phyloP scores from a whole-genome alignment of 2,113 vertebrate genomes.

The Oncorhynchus keta region DNA sequence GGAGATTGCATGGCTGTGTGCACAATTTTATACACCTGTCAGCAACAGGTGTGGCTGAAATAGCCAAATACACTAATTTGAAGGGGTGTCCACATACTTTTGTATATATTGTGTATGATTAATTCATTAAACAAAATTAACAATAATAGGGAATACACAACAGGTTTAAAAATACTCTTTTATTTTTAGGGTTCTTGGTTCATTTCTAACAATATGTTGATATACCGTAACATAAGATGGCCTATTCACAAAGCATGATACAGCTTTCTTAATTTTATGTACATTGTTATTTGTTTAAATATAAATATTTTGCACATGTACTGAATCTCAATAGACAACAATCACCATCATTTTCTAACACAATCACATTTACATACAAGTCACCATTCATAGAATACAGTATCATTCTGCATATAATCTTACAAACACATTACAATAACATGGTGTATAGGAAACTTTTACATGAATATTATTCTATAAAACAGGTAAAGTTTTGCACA shows the following conservation, averaged over 20 bases:
- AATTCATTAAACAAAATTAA: too few species aligned
- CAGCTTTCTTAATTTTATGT: slow-evolving; percentile 10
- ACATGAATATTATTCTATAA: slow-evolving; percentile 38
- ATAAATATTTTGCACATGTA: slow-evolving; percentile 35
- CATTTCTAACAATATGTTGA: slow-evolving; percentile 29
- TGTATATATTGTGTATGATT: too few species aligned
- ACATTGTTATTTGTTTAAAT: slow-evolving; percentile 50
- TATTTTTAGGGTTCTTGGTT: slow-evolving; percentile 34
- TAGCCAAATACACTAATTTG: too few species aligned
- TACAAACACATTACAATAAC: neutral
- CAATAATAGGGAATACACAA: neutral
- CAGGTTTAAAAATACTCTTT: slow-evolving; percentile 11
- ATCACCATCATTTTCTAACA: slow-evolving; percentile 27
- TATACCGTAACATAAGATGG: slow-evolving; percentile 37
- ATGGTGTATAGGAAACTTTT: neutral
- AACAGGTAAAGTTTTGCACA: slow-evolving; percentile 7
- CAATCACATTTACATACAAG: slow-evolving; percentile 21
- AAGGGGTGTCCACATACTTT: too few species aligned
- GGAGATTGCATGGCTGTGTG: too few species aligned
- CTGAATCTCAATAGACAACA: slow-evolving; percentile 37
- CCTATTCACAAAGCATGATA: slow-evolving; percentile 40
- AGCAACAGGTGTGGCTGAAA: too few species aligned
- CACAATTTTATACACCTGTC: too few species aligned
- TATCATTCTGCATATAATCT: slow-evolving; percentile 5
- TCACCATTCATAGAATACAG: slow-evolving; percentile 38